phyloP scores from a whole-genome alignment of 2,888 invertebrate genomes.

The Boloria euphrosyne region DNA sequence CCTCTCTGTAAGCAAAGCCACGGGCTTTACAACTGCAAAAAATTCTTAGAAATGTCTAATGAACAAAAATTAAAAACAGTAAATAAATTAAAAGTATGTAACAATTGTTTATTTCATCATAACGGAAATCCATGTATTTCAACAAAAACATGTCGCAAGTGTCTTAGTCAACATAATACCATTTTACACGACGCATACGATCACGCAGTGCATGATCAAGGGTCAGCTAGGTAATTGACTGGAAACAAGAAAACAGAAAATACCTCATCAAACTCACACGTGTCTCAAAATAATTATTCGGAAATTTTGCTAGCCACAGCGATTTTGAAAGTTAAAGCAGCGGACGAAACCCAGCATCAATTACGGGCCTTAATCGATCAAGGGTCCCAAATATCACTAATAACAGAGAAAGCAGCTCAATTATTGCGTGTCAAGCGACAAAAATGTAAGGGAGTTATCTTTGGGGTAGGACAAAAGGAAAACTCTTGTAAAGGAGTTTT shows the following conservation, averaged over 20 bases:
- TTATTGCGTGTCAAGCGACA: slow-evolving; percentile 24
- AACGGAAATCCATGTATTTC: slow-evolving; percentile 36
- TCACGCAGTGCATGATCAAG: neutral
- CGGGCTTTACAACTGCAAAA: slow-evolving; percentile 15
- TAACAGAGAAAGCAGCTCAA: slow-evolving; percentile 39
- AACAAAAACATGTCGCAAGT: slow-evolving; percentile 28
- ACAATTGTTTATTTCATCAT: slow-evolving; percentile 38
- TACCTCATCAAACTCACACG: too few species aligned
- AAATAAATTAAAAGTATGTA: slow-evolving; percentile 27
- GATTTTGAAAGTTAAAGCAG: slow-evolving; percentile 27
- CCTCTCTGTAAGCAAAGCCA: neutral
- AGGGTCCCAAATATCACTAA: slow-evolving; percentile 37
- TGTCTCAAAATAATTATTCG: too few species aligned
- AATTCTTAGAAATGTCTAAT: slow-evolving; percentile 19
- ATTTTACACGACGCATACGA: slow-evolving; percentile 33
- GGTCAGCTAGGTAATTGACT: neutral
- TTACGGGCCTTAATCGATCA: slow-evolving; percentile 38
- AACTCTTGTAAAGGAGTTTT: slow-evolving; percentile 10
- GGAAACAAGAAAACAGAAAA: too few species aligned
- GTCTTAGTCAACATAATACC: slow-evolving; percentile 29
- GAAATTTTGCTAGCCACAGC: slow-evolving; percentile 16
- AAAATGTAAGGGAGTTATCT: slow-evolving; percentile 31
- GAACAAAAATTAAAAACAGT: neutral
- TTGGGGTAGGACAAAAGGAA: slow-evolving; percentile 24
- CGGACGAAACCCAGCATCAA: slow-evolving; percentile 27